Evolutionary conservation across 2,888 invertebrate genomes (phyloP).

Genomic region (Brachyptera putata): DNA sequence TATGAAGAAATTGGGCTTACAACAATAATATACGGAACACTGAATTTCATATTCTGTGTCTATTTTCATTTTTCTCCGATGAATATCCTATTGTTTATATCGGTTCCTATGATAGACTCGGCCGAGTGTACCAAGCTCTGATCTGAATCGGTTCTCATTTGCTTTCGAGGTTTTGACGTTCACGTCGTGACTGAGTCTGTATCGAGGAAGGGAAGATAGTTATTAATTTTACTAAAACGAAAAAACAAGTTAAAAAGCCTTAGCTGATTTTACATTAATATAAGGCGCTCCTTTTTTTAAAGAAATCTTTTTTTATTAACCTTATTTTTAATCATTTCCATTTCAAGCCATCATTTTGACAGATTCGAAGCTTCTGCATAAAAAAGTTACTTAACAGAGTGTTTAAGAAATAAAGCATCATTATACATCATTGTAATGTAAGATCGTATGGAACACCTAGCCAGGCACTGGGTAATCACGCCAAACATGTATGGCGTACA

Average conservation of each 20-base stretch:
- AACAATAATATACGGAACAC: no score
- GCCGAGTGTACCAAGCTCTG: constrained; percentile 1
- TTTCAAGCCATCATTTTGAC: constrained; percentile 20
- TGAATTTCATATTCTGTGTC: no score
- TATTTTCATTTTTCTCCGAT: no score
- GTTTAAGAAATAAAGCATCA: constrained; percentile 17
- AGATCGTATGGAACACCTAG: no score
- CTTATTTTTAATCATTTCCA: constrained; percentile 23
- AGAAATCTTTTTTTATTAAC: constrained; percentile 11
- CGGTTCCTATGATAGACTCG: no score
- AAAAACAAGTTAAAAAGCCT: constrained; percentile 19
- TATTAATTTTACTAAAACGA: constrained; percentile 22
- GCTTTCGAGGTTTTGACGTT: constrained; percentile 17
- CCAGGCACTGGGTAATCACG: no score
- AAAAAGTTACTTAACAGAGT: constrained; percentile 21
- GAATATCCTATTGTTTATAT: no score
- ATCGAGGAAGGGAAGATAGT: constrained; percentile 22
- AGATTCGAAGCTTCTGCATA: constrained; percentile 9
- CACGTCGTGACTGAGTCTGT: constrained; percentile 13
- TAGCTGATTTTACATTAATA: constrained; percentile 22
- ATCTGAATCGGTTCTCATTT: constrained; percentile 22
- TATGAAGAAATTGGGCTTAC: no score
- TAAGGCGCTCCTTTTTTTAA: constrained; percentile 20
- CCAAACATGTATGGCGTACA: no score
- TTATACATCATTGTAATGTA: no score